Evolutionary conservation across 2,113 vertebrate species (phyloP).

Genomic region (Dermatemys mawii): DNA sequence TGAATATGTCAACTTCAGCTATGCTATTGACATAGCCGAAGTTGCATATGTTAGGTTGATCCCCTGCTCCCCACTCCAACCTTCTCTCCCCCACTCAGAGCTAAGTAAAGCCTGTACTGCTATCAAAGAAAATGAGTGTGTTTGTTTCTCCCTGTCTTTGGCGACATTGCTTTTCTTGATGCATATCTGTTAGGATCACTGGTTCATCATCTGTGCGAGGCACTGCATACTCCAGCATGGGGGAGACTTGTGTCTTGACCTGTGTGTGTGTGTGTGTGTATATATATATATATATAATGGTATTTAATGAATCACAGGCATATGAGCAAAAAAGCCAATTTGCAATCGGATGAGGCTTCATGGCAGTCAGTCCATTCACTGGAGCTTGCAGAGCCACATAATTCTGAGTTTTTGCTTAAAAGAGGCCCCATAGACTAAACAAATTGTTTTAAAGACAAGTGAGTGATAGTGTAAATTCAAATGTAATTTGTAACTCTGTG

Average conservation of each 20-base stretch:
- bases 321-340: background rate
- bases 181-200: background rate
- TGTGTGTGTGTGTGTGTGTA: background rate
- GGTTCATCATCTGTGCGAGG: background rate
- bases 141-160: background rate
- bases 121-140: background rate
- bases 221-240: background rate
- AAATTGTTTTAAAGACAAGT: constrained; percentile 39
- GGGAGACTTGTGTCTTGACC: background rate
- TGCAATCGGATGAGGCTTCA: constrained; percentile 34
- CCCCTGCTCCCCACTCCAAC: no score
- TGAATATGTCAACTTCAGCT: no score
- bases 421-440: background rate
- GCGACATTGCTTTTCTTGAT: background rate
- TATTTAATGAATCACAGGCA: background rate
- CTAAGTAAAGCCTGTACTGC: background rate
- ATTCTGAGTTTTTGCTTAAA: constrained; percentile 15
- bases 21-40: no score
- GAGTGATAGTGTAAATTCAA: background rate
- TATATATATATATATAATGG: no score
- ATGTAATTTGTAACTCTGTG: background rate
- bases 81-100: no score
- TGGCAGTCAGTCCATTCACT: background rate
- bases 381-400: background rate
- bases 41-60: no score